These are phyloP conservation scores for Paedocypris micromegethes DNA, from an alignment of 2,797 vertebrate genomes.

Conservation along the genomic window DNA sequence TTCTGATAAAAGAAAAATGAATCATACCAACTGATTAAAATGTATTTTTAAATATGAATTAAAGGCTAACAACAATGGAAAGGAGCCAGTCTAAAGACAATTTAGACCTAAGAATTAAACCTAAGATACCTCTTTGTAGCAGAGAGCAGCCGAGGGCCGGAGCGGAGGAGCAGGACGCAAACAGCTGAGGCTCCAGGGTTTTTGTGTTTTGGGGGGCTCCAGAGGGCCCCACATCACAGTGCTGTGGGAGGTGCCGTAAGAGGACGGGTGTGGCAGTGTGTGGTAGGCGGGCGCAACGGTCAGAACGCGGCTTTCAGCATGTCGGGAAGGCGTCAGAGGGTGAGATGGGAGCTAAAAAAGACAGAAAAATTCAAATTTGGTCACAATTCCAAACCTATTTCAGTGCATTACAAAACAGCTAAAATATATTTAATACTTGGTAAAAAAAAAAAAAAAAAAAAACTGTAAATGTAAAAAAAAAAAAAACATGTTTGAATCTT, in stretches of 20 bases:
- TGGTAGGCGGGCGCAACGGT: constrained; percentile 78
- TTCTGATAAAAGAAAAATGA: too few species aligned
- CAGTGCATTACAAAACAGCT: too few species aligned
- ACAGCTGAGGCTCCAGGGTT: constrained; percentile 95
- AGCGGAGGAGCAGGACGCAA: constrained; percentile 87
- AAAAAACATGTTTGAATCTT: too few species aligned
- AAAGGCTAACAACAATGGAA: too few species aligned
- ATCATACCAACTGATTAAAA: too few species aligned
- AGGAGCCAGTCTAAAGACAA: neutral
- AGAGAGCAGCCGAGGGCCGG: constrained; percentile 86
- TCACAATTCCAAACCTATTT: neutral
- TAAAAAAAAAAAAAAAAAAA: too few species aligned
- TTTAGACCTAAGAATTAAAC: neutral
- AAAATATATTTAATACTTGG: too few species aligned
- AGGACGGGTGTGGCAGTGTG: constrained; percentile 85
- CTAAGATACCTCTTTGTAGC: constrained; percentile 87
- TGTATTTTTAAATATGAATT: too few species aligned
- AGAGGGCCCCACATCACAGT: constrained; percentile 84
- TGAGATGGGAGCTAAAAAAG: constrained; percentile 80
- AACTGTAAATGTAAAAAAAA: neutral
- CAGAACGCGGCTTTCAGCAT: constrained; percentile 78
- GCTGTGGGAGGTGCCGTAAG: constrained; percentile 73
- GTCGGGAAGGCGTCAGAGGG: constrained; percentile 80
- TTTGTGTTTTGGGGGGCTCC: constrained; percentile 86
- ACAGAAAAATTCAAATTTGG: neutral